Conservation (phyloP, 35 echinoderm and acorn worm species). For the Lytechinus variegatus region DNA sequence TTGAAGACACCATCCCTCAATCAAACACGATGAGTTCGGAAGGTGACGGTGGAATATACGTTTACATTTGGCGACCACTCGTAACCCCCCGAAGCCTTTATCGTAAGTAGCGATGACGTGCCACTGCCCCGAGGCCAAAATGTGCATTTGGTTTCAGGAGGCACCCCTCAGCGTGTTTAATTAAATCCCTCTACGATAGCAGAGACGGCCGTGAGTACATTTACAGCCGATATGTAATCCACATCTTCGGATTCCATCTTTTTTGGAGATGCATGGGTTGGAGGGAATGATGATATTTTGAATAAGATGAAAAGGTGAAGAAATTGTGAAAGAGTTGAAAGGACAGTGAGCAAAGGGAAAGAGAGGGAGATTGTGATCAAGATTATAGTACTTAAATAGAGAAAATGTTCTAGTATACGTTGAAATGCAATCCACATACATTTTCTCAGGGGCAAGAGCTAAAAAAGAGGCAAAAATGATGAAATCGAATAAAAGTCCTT, state of each 20-base stretch:
- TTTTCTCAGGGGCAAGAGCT: too few relatives aligned
- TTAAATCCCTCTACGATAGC: background rate
- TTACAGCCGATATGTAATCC: background rate
- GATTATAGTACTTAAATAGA: background rate
- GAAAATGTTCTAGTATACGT: background rate
- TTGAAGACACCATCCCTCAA: background rate
- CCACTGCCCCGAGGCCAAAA: background rate
- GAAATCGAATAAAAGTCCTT: too few relatives aligned
- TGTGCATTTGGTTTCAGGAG: conserved; percentile 1
- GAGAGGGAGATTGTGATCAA: background rate
- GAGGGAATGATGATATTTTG: background rate
- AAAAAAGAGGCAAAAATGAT: too few relatives aligned
- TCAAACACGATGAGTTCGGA: background rate
- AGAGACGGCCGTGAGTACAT: background rate
- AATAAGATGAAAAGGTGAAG: background rate
- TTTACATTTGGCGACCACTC: background rate
- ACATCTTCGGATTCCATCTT: background rate
- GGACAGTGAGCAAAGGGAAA: background rate
- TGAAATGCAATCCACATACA: too few relatives aligned
- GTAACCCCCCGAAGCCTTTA: background rate
- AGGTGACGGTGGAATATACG: conserved; percentile 8
- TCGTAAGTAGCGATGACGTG: background rate
- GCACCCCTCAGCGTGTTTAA: background rate
- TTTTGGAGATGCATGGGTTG: background rate
- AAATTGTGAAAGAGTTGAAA: background rate